phyloP scores from a whole-genome alignment of 2,888 invertebrate genomes.

The Stenoptilia bipunctidactyla region DNA sequence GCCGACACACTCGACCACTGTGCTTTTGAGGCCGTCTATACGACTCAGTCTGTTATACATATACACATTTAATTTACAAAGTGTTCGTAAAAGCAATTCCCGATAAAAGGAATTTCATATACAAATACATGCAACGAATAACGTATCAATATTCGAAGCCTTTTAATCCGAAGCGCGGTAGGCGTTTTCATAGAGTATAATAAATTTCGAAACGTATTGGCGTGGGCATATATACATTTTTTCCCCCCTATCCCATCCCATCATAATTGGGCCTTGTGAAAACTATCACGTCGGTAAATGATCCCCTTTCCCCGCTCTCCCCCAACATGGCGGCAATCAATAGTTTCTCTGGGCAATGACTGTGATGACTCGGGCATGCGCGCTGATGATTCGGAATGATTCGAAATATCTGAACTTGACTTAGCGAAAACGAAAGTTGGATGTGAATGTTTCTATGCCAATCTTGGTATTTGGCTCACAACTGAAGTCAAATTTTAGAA shows the following conservation, averaged over 20 bases:
- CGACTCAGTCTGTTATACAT: too few species aligned
- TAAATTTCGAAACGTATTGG: constrained; percentile 50
- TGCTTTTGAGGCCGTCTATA: too few species aligned
- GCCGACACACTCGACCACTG: too few species aligned
- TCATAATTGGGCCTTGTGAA: constrained; percentile 68
- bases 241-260: constrained; percentile 38
- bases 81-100: too few species aligned
- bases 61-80: too few species aligned
- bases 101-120: too few species aligned
- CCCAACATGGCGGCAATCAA: constrained; percentile 69
- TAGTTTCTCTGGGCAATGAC: constrained; percentile 70
- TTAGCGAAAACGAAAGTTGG: constrained; percentile 68
- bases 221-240: constrained; percentile 61
- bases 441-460: constrained; percentile 59
- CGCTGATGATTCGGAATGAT: constrained; percentile 41
- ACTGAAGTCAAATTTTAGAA: background rate
- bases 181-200: constrained; percentile 62
- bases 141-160: background rate
- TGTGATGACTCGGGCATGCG: constrained; percentile 68
- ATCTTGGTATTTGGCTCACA: constrained; percentile 39
- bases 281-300: constrained; percentile 68
- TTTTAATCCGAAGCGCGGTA: constrained; percentile 20
- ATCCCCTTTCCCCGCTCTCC: constrained; percentile 46
- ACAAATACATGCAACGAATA: background rate
- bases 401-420: constrained; percentile 68